Base-by-base conservation (phyloP, 2,888 invertebrate species). In the Portevinia maculata region DNA sequence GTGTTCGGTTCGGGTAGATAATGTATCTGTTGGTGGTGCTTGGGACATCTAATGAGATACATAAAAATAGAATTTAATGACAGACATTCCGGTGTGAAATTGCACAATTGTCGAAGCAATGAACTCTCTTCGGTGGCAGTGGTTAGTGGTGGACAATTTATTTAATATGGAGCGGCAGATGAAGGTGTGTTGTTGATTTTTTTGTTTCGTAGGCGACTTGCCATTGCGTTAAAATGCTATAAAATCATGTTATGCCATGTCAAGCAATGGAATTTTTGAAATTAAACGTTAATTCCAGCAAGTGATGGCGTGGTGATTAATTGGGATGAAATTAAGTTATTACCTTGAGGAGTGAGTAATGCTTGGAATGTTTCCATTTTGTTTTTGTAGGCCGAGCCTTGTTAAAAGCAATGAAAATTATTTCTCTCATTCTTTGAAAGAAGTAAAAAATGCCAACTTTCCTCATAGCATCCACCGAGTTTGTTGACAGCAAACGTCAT, bases 21-120 rank as follows among this genome's bases (percentile, higher is more conserved):
- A 65, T 71, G 44, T 52, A 59, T 59, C 34, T 69, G 30, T 30
- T 32, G 17, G 44, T 11, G 41, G 28, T 17, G 62, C 53, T 53
- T 34, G 55, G 28, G 44, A 34, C 53, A 75, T 28, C 67, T 81
- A 75, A 75, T 75, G 75, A 75, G 75, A 64, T 32, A 81, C 62
- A 75, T 70, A 81, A 62, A 81, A 75, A 70, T 70, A 59, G 59
- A 59, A 81, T 52, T 70, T 75, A 81, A 81, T 75, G 81, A 70
- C 75, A 55, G 69, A 65, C 79, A 74, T 79, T 81, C 64, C 81
- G 59, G 70, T 48, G 79, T 64, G 64, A 62, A 75, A 71, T 70
- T 53, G 70, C 55, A 65, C 55, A 65, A 60, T 59, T 30, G 53
- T 59, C 64, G 30, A 46, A 46, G 69, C 67, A 39, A 50, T 70